A percentile compares a stretch with the other conserved stretches of the same genome.
Evolutionary conservation across 1,140 invertebrate genomes (phyloP).

Genomic region (Diabrotica undecimpunctata): DNA sequence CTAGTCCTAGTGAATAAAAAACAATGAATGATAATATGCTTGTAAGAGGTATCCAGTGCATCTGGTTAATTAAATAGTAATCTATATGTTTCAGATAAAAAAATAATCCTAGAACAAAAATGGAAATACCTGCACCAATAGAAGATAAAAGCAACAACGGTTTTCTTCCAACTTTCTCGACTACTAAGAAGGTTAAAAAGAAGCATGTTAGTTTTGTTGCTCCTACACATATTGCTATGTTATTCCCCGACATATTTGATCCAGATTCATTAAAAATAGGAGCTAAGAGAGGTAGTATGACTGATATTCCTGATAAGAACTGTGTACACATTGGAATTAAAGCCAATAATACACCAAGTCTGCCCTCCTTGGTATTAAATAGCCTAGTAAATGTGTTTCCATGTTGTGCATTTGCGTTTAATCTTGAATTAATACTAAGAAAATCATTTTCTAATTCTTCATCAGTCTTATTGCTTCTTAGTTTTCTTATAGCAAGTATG

Average conservation of each 20-base stretch:
- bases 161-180: constrained; percentile 11
- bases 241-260: neutral
- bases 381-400: neutral
- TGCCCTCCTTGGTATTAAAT: neutral
- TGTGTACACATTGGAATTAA: neutral
- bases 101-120: neutral
- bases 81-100: constrained; percentile 8
- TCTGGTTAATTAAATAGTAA: neutral
- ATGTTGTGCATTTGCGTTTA: neutral
- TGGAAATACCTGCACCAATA: neutral
- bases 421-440: neutral
- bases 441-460: neutral
- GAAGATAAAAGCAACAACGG: neutral
- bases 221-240: neutral
- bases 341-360: neutral
- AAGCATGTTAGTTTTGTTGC: neutral
- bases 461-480: constrained; percentile 10
- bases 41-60: constrained; percentile 40
- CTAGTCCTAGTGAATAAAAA: constrained; percentile 57
- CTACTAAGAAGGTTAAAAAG: neutral
- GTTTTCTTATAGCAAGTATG: neutral
- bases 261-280: neutral
- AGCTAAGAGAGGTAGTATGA: neutral
- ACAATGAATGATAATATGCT: constrained; percentile 36
- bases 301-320: neutral